These are phyloP conservation scores for Choristoneura fumiferana DNA, from an alignment of 1,140 invertebrate species.

Conservation along the genomic window DNA sequence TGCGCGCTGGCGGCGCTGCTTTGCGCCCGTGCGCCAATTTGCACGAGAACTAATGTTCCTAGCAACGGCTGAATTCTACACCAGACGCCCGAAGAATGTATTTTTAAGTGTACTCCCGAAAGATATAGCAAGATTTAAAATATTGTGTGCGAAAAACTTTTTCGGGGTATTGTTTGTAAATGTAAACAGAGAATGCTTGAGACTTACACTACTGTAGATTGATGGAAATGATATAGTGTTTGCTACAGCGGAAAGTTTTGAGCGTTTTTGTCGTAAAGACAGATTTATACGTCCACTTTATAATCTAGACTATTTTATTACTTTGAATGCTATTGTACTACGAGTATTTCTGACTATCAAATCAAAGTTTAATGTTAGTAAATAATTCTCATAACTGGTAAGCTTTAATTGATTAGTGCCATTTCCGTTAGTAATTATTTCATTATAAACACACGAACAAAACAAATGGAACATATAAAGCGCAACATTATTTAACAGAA, in stretches of 20 bases:
- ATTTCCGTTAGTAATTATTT: too few species aligned
- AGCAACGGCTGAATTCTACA: not conserved
- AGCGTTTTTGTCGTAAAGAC: too few species aligned
- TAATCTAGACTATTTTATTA: too few species aligned
- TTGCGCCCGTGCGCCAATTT: constrained; percentile 20
- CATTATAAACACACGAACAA: too few species aligned
- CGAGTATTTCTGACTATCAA: too few species aligned
- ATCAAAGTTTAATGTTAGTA: too few species aligned
- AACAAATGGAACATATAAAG: too few species aligned
- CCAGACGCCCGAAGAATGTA: not conserved
- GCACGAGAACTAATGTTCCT: constrained; percentile 27
- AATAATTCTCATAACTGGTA: too few species aligned
- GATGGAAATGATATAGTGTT: constrained; percentile 16
- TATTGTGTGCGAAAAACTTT: not conserved
- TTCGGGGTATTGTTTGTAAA: not conserved
- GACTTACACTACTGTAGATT: not conserved
- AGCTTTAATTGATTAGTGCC: too few species aligned
- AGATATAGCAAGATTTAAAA: constrained; percentile 16
- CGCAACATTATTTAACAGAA: too few species aligned
- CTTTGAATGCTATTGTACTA: too few species aligned
- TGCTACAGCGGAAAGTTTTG: constrained; percentile 4
- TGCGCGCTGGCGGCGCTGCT: not conserved
- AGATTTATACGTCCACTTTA: too few species aligned
- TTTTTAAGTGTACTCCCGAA: constrained; percentile 14
- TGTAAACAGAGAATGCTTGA: constrained; percentile 17